Evolutionary conservation across 2,888 invertebrate species (phyloP), one percentile per base, ranked within the genome.

Genomic region (Hypomecis atomaria): DNA sequence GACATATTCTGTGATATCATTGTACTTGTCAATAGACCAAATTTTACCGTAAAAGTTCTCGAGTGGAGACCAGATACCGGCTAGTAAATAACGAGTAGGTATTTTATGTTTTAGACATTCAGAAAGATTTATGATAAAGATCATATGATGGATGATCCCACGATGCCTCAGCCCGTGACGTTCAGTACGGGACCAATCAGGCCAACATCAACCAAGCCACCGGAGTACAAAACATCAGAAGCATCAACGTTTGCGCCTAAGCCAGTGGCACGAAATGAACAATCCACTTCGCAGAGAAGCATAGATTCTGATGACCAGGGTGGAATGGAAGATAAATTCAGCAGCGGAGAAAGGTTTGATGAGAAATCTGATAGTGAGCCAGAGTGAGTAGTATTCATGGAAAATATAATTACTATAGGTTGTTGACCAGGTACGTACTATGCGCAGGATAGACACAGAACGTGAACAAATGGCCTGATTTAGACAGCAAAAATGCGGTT

Each of bases 91-190:
- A 23, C 23, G 23, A 23, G 23, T 23, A 23, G 23, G 23, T 23
- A 23, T 23, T 23, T 23, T 23, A 23, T 23, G 23, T 23, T 23
- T 37, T 42, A 65, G 59, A 6, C 23, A 3, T 57, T n/a, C 37
- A 50, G 43, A 11, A 59, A n/a, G 59, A 6, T 36, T 0, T 42
- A 48, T 9, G 37, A 59, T 5, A 13, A 4, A 4, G 37, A 45
- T 13, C 6, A 11, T 6, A 0, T 10, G 0, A 4, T 0, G 23
- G 60, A 53, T 0, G 43, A 38, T 1, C 44, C 53, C 5, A 45
- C 59, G 7, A 62, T 56, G 52, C 64, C 66, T 8, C 47, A 38
- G 1, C 69, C 71, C 23, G 45, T 63, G 6, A 62, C 61, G 4
- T 64, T 58, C 59, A 37, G 54, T 0, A 10, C 60, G 8, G 61